phyloP scores from a whole-genome alignment of 2,113 vertebrate genomes.

The Tupaia chinensis region DNA sequence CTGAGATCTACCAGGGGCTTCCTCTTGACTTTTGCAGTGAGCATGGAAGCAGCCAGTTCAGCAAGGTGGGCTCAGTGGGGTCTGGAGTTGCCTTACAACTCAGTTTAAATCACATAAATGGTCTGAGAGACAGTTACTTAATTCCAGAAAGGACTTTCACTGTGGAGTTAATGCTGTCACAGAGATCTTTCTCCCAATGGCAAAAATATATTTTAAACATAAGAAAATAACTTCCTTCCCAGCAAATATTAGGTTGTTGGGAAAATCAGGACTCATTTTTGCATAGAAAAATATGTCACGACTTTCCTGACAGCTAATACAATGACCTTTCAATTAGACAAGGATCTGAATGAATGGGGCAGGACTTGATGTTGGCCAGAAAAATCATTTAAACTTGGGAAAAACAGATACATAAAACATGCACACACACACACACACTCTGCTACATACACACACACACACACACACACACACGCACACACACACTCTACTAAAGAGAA shows the following conservation, averaged over 20 bases:
- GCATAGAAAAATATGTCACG: too few species aligned
- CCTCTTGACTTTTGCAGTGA: background rate
- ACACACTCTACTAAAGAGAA: slow-evolving; percentile 2
- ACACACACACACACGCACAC: too few species aligned
- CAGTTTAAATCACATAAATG: slow-evolving; percentile 10
- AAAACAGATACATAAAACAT: background rate
- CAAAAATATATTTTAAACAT: background rate
- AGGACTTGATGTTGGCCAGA: slow-evolving; percentile 30
- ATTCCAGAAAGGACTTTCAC: background rate
- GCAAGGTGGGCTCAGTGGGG: background rate
- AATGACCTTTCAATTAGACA: slow-evolving; percentile 44
- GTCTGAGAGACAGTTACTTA: background rate
- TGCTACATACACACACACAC: too few species aligned
- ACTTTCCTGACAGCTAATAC: slow-evolving; percentile 6
- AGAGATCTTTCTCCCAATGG: background rate
- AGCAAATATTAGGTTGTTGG: background rate
- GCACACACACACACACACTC: too few species aligned
- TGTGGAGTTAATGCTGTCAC: background rate
- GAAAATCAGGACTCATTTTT: too few species aligned
- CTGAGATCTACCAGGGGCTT: background rate
- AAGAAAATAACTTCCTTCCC: slow-evolving; percentile 26
- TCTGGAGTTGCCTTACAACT: background rate
- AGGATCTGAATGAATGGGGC: background rate
- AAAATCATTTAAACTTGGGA: slow-evolving; percentile 46
- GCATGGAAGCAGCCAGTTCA: background rate